These are phyloP conservation scores for Anoplophora glabripennis DNA, from an alignment of 1,140 invertebrate species.

Conservation along the genomic window DNA sequence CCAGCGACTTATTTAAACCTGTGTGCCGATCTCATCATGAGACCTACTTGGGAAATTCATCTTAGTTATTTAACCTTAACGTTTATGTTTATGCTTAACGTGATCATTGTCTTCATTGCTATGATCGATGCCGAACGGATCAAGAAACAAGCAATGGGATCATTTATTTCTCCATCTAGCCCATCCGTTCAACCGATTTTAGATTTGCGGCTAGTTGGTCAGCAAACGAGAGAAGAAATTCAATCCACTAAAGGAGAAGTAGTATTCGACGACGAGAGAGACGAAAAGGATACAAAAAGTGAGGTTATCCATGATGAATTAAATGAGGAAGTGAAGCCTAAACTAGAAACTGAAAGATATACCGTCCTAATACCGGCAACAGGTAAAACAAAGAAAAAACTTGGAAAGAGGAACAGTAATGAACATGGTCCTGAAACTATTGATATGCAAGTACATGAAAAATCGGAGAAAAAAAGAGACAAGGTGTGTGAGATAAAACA, in stretches of 20 bases:
- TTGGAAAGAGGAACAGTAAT: slow-evolving; percentile 25
- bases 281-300: slow-evolving; percentile 10
- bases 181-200: slow-evolving; percentile 56
- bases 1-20: slow-evolving; percentile 71
- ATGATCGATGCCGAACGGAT: slow-evolving; percentile 75
- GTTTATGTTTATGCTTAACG: slow-evolving; percentile 62
- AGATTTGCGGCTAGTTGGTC: slow-evolving; percentile 54
- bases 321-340: slow-evolving; percentile 24
- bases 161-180: slow-evolving; percentile 42
- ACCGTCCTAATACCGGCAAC: slow-evolving; percentile 40
- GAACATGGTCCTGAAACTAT: slow-evolving; percentile 23
- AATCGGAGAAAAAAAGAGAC: slow-evolving; percentile 28
- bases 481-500: slow-evolving; percentile 23
- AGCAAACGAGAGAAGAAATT: slow-evolving; percentile 41
- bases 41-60: slow-evolving; percentile 76
- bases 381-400: slow-evolving; percentile 42
- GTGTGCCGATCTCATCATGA: slow-evolving; percentile 68
- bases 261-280: slow-evolving; percentile 23
- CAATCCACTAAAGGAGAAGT: slow-evolving; percentile 32
- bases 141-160: slow-evolving; percentile 50
- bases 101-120: slow-evolving; percentile 66
- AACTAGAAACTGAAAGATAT: slow-evolving; percentile 33
- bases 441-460: slow-evolving; percentile 13
- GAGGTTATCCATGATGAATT: slow-evolving; percentile 15
- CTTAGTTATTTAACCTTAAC: slow-evolving; percentile 68